A percentile compares a stretch with the other conserved stretches of the same genome.
phyloP scores from a whole-genome alignment of 2,888 invertebrate species.

The Cryptops parisi region DNA sequence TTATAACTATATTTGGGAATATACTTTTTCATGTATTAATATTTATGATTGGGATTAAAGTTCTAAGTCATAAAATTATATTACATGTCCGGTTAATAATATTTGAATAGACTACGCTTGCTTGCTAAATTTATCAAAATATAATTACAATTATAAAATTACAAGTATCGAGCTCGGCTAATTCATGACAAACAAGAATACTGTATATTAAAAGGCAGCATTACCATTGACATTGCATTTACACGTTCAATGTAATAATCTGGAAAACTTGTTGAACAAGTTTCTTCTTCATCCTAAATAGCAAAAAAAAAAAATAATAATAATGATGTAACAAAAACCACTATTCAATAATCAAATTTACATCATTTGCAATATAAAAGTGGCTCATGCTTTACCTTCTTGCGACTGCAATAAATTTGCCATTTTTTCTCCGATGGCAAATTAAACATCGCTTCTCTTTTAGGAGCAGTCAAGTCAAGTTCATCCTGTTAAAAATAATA shows the following conservation, averaged over 20 bases:
- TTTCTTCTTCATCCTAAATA: constrained; percentile 27
- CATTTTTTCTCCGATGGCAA: constrained; percentile 90
- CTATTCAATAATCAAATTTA: neutral
- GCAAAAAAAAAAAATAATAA: constrained; percentile 4
- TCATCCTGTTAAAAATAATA: no score
- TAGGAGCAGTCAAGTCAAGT: constrained; percentile 80
- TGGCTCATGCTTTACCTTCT: constrained; percentile 31
- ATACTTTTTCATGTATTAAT: no score
- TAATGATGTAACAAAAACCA: neutral
- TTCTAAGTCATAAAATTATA: no score
- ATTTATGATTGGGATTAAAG: no score
- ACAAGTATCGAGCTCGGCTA: neutral
- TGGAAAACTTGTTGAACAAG: constrained; percentile 37
- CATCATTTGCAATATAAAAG: neutral
- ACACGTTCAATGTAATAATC: constrained; percentile 86
- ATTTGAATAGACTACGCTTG: no score
- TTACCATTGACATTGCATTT: constrained; percentile 61
- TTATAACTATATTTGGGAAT: no score
- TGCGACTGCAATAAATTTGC: constrained; percentile 90
- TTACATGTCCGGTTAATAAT: no score
- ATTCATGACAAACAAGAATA: neutral
- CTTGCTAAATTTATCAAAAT: no score
- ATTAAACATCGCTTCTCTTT: constrained; percentile 85
- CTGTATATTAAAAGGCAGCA: no score
- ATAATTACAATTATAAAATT: neutral